These are phyloP conservation scores for Odontamblyopus lacepedii DNA, from an alignment of 2,797 vertebrate genomes.

Conservation along the genomic window DNA sequence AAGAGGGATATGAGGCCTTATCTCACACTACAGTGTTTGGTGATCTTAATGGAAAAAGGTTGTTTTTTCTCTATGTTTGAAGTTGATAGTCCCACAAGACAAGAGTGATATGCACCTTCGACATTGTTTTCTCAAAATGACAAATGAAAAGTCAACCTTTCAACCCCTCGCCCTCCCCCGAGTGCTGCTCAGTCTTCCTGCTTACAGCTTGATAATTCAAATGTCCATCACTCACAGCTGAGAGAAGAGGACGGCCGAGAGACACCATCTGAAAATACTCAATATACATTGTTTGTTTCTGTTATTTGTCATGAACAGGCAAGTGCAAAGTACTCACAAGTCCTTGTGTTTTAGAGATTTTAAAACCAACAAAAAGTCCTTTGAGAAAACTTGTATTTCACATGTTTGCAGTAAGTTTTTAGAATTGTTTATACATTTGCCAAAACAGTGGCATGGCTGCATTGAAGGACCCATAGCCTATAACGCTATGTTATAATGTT, in stretches of 20 bases:
- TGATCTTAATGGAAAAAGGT: conserved; percentile 17
- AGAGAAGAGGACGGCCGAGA: background rate
- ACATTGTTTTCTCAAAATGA: conserved; percentile 26
- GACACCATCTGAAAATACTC: background rate
- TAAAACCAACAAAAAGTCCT: too few relatives aligned
- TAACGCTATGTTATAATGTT: too few relatives aligned
- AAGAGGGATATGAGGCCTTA: background rate
- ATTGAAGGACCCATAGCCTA: background rate
- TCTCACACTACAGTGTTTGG: conserved; percentile 15
- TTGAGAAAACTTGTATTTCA: too few relatives aligned
- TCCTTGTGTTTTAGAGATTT: background rate
- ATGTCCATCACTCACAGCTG: conserved; percentile 7
- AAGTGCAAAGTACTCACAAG: background rate
- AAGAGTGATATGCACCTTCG: conserved; percentile 27
- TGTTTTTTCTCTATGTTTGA: conserved; percentile 31
- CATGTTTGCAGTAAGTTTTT: too few relatives aligned
- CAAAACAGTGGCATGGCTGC: conserved; percentile 15
- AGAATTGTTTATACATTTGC: too few relatives aligned
- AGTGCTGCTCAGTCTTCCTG: conserved; percentile 16
- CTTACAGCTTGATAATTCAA: conserved; percentile 13
- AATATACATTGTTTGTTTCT: background rate
- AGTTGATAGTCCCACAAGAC: conserved; percentile 14
- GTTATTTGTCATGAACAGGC: background rate
- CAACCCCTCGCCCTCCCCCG: background rate
- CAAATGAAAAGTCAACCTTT: conserved; percentile 24